These are phyloP conservation scores for Drosophila melanosoma DNA, from an alignment of 2,888 invertebrate species.

Conservation along the genomic window DNA sequence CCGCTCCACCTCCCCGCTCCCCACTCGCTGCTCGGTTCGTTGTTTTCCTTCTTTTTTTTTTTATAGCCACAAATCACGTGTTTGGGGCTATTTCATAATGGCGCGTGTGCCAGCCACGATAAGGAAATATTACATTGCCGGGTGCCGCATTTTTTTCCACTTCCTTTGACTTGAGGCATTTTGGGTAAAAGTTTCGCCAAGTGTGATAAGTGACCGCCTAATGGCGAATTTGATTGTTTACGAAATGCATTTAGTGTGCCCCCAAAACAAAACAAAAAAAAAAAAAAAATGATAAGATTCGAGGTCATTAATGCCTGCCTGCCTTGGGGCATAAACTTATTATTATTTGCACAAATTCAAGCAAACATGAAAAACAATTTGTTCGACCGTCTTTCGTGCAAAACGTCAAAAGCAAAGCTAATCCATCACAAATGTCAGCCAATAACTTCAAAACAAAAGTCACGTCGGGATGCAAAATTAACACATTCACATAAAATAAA, in stretches of 20 bases:
- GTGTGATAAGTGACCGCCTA: slow-evolving; percentile 74
- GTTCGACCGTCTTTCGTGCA: slow-evolving; percentile 15
- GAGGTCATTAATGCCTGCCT: slow-evolving; percentile 44
- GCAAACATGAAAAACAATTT: slow-evolving; percentile 46
- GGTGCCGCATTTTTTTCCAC: slow-evolving; percentile 1
- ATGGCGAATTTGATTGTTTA: slow-evolving; percentile 59
- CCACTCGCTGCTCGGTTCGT: slow-evolving; percentile 11
- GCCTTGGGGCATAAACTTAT: slow-evolving; percentile 7
- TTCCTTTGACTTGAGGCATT: slow-evolving; percentile 27
- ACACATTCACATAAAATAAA: neutral
- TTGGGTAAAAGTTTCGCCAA: slow-evolving; percentile 56
- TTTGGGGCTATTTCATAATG: slow-evolving; percentile 52
- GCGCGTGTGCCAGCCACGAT: slow-evolving; percentile 57
- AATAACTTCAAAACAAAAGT: slow-evolving; percentile 15
- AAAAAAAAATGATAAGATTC: slow-evolving; percentile 38
- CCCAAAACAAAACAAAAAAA: neutral
- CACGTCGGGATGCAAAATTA: neutral
- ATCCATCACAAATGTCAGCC: slow-evolving; percentile 48
- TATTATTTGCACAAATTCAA: slow-evolving; percentile 32
- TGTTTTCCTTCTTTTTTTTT: slow-evolving; percentile 34
- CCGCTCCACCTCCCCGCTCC: no score
- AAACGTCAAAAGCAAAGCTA: slow-evolving; percentile 10
- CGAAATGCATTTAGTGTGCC: slow-evolving; percentile 51
- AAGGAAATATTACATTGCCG: slow-evolving; percentile 49
- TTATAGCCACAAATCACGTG: slow-evolving; percentile 77